Conservation (phyloP, 1,140 invertebrate species). For the Drosophila athabasca region DNA sequence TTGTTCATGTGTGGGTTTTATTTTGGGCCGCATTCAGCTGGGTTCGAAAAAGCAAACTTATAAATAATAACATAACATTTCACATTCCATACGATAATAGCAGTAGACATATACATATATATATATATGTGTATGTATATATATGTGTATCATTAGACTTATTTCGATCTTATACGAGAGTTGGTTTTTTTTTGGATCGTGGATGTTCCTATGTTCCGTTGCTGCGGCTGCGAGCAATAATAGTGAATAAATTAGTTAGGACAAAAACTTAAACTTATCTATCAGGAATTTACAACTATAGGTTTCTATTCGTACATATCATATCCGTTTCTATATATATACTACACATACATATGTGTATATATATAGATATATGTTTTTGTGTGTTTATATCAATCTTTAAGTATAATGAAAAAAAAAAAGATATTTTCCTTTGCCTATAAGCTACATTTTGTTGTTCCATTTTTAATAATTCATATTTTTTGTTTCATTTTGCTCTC, state of each 20-base stretch:
- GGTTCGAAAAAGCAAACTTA: conserved; percentile 60
- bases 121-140: conserved; percentile 16
- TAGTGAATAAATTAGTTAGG: conserved; percentile 58
- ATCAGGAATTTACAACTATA: conserved; percentile 48
- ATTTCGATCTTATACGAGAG: conserved; percentile 2
- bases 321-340: conserved; percentile 33
- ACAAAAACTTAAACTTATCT: conserved; percentile 36
- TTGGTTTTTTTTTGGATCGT: conserved; percentile 25
- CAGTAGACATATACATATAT: conserved; percentile 34
- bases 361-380: conserved; percentile 26
- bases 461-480: conserved; percentile 35
- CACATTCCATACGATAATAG: conserved; percentile 57
- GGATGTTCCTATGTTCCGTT: conserved; percentile 24
- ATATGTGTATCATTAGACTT: neutral
- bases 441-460: conserved; percentile 41
- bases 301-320: conserved; percentile 38
- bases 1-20: conserved; percentile 48
- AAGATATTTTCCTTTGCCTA: conserved; percentile 30
- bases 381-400: neutral
- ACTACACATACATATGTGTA: conserved; percentile 30
- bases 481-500: conserved; percentile 7
- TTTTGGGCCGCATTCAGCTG: conserved; percentile 54
- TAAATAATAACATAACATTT: conserved; percentile 81
- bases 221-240: conserved; percentile 38
- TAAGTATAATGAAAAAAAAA: conserved; percentile 35